A percentile compares a stretch with the other conserved stretches of the same genome.
Evolutionary conservation across 2,888 invertebrate genomes (phyloP).

Genomic region (Orthonychiurus folsomi): DNA sequence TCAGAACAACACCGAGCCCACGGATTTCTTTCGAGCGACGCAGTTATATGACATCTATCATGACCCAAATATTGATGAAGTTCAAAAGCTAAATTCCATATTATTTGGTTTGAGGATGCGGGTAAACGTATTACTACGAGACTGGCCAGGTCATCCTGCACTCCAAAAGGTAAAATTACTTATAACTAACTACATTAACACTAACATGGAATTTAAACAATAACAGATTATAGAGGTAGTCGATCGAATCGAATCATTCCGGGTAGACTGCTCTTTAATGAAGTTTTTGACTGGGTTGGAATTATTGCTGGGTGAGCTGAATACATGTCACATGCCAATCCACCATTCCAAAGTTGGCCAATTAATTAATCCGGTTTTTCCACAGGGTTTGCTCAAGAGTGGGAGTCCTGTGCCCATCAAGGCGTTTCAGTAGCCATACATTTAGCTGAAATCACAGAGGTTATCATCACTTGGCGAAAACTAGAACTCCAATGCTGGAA

Average conservation of each 20-base stretch:
- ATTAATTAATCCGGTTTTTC: not conserved
- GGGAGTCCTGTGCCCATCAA: slow-evolving; percentile 84
- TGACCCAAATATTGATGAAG: slow-evolving; percentile 70
- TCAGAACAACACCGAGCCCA: slow-evolving; percentile 14
- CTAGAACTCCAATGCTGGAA: slow-evolving; percentile 83
- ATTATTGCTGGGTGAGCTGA: slow-evolving; percentile 69
- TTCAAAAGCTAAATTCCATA: slow-evolving; percentile 60
- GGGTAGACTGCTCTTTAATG: slow-evolving; percentile 71
- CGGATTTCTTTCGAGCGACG: slow-evolving; percentile 14
- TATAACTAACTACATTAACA: slow-evolving; percentile 47
- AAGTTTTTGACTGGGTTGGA: slow-evolving; percentile 86
- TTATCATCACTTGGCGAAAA: slow-evolving; percentile 83
- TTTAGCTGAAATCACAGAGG: slow-evolving; percentile 63
- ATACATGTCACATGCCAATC: too few species aligned
- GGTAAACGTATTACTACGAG: slow-evolving; percentile 56
- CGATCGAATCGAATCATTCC: slow-evolving; percentile 47
- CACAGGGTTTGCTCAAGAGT: slow-evolving; percentile 57
- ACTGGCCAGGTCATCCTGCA: slow-evolving; percentile 87
- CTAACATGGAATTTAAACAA: too few species aligned
- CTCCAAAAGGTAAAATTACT: slow-evolving; percentile 69
- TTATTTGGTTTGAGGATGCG: slow-evolving; percentile 56
- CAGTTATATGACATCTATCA: slow-evolving; percentile 64
- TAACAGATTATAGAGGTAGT: slow-evolving; percentile 33
- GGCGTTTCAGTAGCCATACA: slow-evolving; percentile 70
- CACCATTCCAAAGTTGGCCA: too few species aligned